These are phyloP conservation scores for Brenthis daphne DNA, from an alignment of 2,888 invertebrate genomes.

Conservation along the genomic window DNA sequence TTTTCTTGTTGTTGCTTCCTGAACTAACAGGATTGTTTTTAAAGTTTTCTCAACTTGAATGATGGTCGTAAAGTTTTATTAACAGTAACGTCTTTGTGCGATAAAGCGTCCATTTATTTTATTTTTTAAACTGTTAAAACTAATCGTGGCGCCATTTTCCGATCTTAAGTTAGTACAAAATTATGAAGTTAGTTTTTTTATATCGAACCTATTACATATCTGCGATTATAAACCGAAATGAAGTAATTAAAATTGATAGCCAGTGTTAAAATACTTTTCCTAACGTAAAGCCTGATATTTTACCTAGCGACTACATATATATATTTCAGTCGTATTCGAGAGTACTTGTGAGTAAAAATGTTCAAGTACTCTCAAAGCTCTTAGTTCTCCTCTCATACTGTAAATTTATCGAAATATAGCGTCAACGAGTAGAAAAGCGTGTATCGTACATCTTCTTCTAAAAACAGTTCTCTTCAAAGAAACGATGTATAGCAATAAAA, in stretches of 20 bases:
- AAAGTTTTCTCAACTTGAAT: conserved; percentile 14
- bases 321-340: neutral
- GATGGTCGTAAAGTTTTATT: conserved; percentile 6
- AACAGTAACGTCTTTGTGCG: neutral
- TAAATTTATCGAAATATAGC: neutral
- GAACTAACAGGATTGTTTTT: conserved; percentile 19
- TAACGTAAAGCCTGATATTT: too few species aligned
- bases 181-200: too few species aligned
- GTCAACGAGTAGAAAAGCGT: neutral
- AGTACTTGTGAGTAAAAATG: neutral
- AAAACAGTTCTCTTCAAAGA: conserved; percentile 6
- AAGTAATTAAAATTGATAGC: too few species aligned
- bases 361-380: neutral
- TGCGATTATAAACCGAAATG: too few species aligned
- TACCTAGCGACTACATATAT: neutral
- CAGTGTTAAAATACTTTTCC: too few species aligned
- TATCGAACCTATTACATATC: too few species aligned
- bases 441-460: neutral
- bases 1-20: conserved; percentile 18
- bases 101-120: too few species aligned
- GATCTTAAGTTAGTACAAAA: too few species aligned
- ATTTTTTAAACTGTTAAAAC: too few species aligned
- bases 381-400: neutral
- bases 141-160: too few species aligned
- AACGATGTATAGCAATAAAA: conserved; percentile 4